Evolutionary conservation across 2,113 vertebrate species (phyloP).

Genomic region (Heterotilapia buettikoferi): DNA sequence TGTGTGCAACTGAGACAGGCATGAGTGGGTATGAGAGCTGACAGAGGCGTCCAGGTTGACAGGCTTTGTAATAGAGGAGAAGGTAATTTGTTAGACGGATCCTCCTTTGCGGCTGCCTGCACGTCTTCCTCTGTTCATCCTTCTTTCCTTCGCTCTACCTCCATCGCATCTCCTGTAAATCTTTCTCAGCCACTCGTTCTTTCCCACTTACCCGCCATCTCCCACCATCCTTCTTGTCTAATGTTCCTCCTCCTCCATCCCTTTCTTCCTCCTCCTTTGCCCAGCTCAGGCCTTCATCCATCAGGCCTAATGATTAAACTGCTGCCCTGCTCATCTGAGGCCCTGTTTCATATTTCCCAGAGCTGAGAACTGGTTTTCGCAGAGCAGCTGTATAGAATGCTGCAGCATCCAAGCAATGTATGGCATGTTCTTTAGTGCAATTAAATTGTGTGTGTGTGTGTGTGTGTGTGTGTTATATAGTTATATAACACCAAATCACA

Average conservation of each 20-base stretch:
- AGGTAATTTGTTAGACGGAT: constrained; percentile 76
- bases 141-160: constrained; percentile 23
- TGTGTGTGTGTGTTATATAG: not conserved
- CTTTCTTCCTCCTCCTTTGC: not conserved
- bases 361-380: constrained; percentile 20
- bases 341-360: constrained; percentile 47
- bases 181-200: constrained; percentile 40
- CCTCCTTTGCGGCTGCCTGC: constrained; percentile 70
- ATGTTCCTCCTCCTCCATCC: constrained; percentile 16
- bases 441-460: not conserved
- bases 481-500: not conserved
- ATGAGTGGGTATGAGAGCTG: constrained; percentile 74
- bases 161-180: constrained; percentile 42
- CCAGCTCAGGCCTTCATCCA: constrained; percentile 68
- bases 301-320: constrained; percentile 77
- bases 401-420: not conserved
- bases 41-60: constrained; percentile 73
- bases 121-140: constrained; percentile 50
- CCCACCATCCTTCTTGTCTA: constrained; percentile 31
- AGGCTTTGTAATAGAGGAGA: constrained; percentile 76
- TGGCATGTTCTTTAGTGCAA: not conserved
- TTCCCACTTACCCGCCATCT: constrained; percentile 31
- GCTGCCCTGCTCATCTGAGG: constrained; percentile 61
- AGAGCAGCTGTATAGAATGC: not conserved
- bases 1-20: constrained; percentile 16